Conservation (phyloP, 2,888 invertebrate species). For the Antitype chi region DNA sequence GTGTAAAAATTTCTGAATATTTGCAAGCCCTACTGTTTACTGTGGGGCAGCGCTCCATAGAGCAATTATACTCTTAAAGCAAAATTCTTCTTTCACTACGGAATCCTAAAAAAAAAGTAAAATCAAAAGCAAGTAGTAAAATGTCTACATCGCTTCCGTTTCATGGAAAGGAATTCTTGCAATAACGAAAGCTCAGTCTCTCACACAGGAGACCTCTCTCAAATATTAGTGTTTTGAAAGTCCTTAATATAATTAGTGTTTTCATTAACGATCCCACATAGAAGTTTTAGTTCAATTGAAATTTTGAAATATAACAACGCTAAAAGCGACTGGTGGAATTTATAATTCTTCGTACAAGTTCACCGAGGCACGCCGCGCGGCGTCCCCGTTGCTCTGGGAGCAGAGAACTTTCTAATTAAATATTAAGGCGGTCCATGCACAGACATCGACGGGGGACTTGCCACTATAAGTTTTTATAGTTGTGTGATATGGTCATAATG, state of each 20-base stretch:
- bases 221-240: constrained; percentile 48
- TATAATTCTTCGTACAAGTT: constrained; percentile 81
- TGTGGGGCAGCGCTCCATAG: neutral
- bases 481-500: constrained; percentile 64
- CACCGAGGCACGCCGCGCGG: constrained; percentile 72
- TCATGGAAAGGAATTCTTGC: constrained; percentile 10
- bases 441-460: constrained; percentile 71
- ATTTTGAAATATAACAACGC: constrained; percentile 78
- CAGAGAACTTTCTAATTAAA: constrained; percentile 85
- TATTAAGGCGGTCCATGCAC: constrained; percentile 79
- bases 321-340: constrained; percentile 77
- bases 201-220: constrained; percentile 17
- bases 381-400: constrained; percentile 68
- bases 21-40: neutral
- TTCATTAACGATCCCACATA: constrained; percentile 56
- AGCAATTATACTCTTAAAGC: neutral
- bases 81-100: neutral
- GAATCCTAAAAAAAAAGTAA: constrained; percentile 2
- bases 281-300: constrained; percentile 67
- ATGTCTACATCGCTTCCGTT: constrained; percentile 11
- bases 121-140: constrained; percentile 12
- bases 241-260: constrained; percentile 58
- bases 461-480: constrained; percentile 69
- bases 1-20: no score
- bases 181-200: constrained; percentile 13